Base-by-base conservation (phyloP, 2,113 vertebrate genomes). In the Chamaetylas fuelleborni region DNA sequence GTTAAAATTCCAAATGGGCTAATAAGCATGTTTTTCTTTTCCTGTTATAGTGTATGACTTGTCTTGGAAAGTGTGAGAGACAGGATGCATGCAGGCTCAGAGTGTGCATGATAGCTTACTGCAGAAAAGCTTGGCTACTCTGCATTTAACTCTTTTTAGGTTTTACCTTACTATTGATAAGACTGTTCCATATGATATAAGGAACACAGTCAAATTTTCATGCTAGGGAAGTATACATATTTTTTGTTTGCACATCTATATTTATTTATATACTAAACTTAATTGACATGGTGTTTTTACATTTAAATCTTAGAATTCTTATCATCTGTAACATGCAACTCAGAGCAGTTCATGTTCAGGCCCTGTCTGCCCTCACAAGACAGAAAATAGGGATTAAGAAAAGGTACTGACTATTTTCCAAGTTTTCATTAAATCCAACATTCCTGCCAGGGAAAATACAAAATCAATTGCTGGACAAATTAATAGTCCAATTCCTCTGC, bases 1-100 rank as follows among this genome's bases (percentile, higher is more conserved):
- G 36, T 91, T 92, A 86, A 87, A 95, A 95, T 89, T 95, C 84
- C 87, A 92, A 87, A 90, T 71, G 54, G 42, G 29, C 48, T 92
- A 97, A 95, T 88, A 90, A 91, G 72, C 69, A 51, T 78, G 62
- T n/a, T 90, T 85, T 83, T 43, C 43, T 73, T 93, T 89, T 92
- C 58, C 45, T 77, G 36, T 53, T 66, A 11, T 0, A 78, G 53
- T n/a, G 34, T 45, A 53, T 72, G 56, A 86, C 78, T 95, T 88
- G 77, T 86, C 73, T 56, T 76, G 67, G 56, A 38, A 91, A 93
- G 80, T 78, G 85, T 90, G 81, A 93, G 33, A 74, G 81, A 95
- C 84, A 94, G 81, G 92, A 96, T 57, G 85, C 72, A 89, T 91
- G 54, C 71, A 93, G 57, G 45, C 58, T 84, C 43, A 48, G 72